These are phyloP conservation scores for Phyllotis vaccarum DNA, from an alignment of 2,797 vertebrate species.

Conservation along the genomic window DNA sequence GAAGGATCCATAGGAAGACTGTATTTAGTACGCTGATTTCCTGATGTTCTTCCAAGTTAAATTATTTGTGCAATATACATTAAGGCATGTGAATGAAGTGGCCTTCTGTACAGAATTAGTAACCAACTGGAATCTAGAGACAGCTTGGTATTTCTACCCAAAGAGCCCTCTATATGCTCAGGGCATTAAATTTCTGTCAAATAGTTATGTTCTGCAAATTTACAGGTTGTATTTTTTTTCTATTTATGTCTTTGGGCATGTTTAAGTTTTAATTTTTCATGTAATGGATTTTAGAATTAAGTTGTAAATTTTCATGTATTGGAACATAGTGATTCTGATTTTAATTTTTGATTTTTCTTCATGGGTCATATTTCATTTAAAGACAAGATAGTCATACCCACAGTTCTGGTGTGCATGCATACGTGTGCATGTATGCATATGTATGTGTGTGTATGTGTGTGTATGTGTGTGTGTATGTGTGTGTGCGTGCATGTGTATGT, in stretches of 20 bases:
- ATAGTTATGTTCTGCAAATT: constrained; percentile 50
- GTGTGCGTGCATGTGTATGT: not conserved
- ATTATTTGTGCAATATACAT: constrained; percentile 43
- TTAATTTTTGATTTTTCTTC: constrained; percentile 57
- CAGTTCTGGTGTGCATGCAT: not conserved
- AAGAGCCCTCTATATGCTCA: constrained; percentile 35
- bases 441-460: not conserved
- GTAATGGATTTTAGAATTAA: not conserved
- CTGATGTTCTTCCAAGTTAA: constrained; percentile 70
- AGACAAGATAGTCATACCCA: not conserved
- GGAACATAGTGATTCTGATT: constrained; percentile 17
- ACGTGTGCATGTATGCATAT: no score
- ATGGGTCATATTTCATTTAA: constrained; percentile 24
- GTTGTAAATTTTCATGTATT: constrained; percentile 10
- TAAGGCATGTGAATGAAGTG: constrained; percentile 56
- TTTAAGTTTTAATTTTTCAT: constrained; percentile 29
- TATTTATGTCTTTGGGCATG: constrained; percentile 39
- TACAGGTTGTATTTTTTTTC: constrained; percentile 20
- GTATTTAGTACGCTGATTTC: constrained; percentile 26
- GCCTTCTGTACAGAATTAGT: constrained; percentile 55
- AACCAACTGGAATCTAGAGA: constrained; percentile 60
- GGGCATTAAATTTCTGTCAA: constrained; percentile 63
- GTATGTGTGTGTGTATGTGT: not conserved
- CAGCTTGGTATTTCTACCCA: constrained; percentile 41
- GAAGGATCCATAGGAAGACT: constrained; percentile 48